Base-by-base conservation (phyloP, 2,888 invertebrate genomes). In the Adineta ricciae region DNA sequence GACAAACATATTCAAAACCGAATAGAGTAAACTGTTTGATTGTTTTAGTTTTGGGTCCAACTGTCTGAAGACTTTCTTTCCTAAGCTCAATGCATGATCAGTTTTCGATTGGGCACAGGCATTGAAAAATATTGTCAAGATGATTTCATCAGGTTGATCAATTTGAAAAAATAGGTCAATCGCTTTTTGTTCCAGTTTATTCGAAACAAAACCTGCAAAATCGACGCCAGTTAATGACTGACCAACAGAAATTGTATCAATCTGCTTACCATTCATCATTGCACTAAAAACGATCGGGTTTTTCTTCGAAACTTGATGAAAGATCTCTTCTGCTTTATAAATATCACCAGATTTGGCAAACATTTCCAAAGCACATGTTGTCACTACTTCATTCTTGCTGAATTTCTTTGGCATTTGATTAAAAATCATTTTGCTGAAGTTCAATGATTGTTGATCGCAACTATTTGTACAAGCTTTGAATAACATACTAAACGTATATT, bases 111-210 rank as follows among this genome's bases (percentile, higher is more conserved):
- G 38, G 38, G 73, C 73, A 73, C 73, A 73, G 8, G 73, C 36
- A 36, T 32, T 73, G 24, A 73, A 73, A 73, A 73, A 73, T 38
- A 38, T 38, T 21, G 38, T 24, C 4, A 73, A 73, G 21, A 73
- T 73, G 24, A 38, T 8, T 38, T 73, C 38, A 21, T 11, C 16
- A 8, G 73, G 73, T 19, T 73, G 36, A 21, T 73, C 14, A 9
- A 73, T 73, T 73, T 73, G 36, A 73, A 73, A 73, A 21, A 73
- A 73, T 21, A 73, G 73, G 24, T 73, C 73, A 36, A 73, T 73
- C 36, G 73, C 73, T 73, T 38, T 36, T 38, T 73, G 21, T 73
- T 38, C 73, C 11, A n/a, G 16, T 38, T 73, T 73, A 4, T 38
- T 38, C 24, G 38, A 38, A 73, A 32, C 9, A 73, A 73, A 73